Evolutionary conservation across 2,797 vertebrate genomes (phyloP), one percentile per base, ranked within the genome.

Genomic region (Limosa lapponica): DNA sequence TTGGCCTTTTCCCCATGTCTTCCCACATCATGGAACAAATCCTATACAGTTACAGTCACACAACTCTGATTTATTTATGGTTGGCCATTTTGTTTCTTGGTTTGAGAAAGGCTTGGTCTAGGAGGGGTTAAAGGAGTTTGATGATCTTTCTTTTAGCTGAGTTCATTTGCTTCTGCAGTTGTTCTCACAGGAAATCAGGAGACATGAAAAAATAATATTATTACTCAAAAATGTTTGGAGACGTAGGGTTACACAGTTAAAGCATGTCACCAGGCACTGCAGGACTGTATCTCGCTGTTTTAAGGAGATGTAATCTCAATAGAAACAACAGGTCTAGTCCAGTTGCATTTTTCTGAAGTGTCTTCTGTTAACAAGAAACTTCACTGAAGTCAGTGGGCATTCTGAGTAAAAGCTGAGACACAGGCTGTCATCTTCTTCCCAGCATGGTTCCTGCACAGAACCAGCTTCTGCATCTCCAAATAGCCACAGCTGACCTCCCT

Each of bases 391-490:
- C 15, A 83, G 58, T 57, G 59, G 27, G 39, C 73, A 80, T 87
- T 88, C 65, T 89, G 77, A 73, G 8, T 36, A 80, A 87, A 87
- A 86, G 14, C 65, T 84, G 78, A 90, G 55, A 12, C n/a, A 75
- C 36, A 87, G 32, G 16, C 36, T 74, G 32, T 49, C 2, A 1
- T 41, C 54, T 62, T 79, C 54, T 87, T 77, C 41, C 22, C 27
- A 57, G 13, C 0, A 0, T 83, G 80, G 89, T 78, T 84, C 43
- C 52, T 49, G 37, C 46, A 78, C 62, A 84, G 81, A 92, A 15
- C 17, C 25, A 67, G 41, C 28, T 88, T 81, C 41, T 55, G 58
- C 79, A 71, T 90, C 89, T 90, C 73, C 65, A 77, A 89, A 62
- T 30, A 85, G 70, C 43, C n/a, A 80, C 3, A 11, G 32, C 54